These are phyloP conservation scores for Lophius americanus DNA, from an alignment of 2,797 vertebrate species.

Conservation along the genomic window DNA sequence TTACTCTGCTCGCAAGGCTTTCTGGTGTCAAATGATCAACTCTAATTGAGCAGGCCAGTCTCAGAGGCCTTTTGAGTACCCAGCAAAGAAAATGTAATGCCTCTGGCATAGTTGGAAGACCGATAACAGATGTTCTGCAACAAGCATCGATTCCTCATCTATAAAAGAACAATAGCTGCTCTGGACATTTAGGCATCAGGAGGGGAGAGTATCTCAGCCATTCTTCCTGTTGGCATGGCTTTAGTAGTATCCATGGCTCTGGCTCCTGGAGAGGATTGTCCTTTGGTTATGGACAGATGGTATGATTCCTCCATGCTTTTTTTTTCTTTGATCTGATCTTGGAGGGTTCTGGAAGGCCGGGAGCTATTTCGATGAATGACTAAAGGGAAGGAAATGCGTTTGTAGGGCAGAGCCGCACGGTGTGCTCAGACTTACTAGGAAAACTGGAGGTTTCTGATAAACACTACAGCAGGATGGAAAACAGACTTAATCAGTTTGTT, in stretches of 20 bases:
- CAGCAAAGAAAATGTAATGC: slow-evolving; percentile 40
- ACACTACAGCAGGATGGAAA: slow-evolving; percentile 35
- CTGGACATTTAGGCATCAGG: slow-evolving; percentile 16
- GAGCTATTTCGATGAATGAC: slow-evolving; percentile 81
- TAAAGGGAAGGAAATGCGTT: slow-evolving; percentile 85
- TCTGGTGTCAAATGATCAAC: slow-evolving; percentile 15
- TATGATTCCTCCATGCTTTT: slow-evolving; percentile 68
- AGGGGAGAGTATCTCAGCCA: slow-evolving; percentile 17
- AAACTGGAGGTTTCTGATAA: slow-evolving; percentile 37
- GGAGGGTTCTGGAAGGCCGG: slow-evolving; percentile 65
- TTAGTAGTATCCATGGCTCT: slow-evolving; percentile 40
- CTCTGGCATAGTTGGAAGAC: slow-evolving; percentile 29
- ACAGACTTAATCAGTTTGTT: slow-evolving; percentile 38
- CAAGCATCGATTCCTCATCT: slow-evolving; percentile 28
- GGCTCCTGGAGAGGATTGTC: slow-evolving; percentile 61
- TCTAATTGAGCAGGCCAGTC: slow-evolving; percentile 37
- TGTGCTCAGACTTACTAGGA: slow-evolving; percentile 50
- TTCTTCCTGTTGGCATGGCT: slow-evolving; percentile 19
- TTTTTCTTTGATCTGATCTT: slow-evolving; percentile 74
- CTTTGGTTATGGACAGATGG: slow-evolving; percentile 74
- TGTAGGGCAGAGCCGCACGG: slow-evolving; percentile 65
- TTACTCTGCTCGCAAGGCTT: slow-evolving; percentile 44
- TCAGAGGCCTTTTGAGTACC: slow-evolving; percentile 47
- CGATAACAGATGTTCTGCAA: slow-evolving; percentile 54
- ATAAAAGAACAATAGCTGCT: slow-evolving; percentile 31